Conservation (phyloP, 1,140 invertebrate species). For the Megathymus violae region DNA sequence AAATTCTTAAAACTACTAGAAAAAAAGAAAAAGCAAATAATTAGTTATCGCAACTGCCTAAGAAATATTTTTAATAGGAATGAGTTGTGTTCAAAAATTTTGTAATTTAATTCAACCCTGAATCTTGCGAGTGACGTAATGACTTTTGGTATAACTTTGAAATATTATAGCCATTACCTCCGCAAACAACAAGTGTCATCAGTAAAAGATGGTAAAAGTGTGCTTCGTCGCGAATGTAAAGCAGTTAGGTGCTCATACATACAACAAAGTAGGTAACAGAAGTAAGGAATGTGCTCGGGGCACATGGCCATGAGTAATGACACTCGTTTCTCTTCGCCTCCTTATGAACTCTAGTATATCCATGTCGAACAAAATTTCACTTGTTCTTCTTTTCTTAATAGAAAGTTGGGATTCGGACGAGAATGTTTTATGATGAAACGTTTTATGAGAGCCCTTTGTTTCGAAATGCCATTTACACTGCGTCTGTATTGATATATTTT, state of each 20-base stretch:
- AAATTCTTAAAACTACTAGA: neutral
- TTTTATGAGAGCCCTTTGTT: conserved; percentile 29
- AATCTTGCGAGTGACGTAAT: conserved; percentile 8
- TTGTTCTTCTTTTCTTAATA: conserved; percentile 47
- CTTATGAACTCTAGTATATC: conserved; percentile 72
- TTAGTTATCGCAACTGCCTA: neutral
- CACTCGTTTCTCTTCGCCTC: conserved; percentile 61
- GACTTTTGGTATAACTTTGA: conserved; percentile 11
- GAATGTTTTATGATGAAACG: conserved; percentile 33
- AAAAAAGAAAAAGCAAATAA: neutral
- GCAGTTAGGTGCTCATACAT: conserved; percentile 50
- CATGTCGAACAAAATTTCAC: conserved; percentile 69
- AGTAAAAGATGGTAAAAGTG: conserved; percentile 53
- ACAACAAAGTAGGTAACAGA: conserved; percentile 56
- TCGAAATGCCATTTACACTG: conserved; percentile 27
- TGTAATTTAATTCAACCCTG: conserved; percentile 3
- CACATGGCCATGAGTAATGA: conserved; percentile 67
- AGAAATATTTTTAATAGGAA: neutral
- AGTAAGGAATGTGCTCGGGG: conserved; percentile 62
- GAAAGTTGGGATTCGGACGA: conserved; percentile 40
- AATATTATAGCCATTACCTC: conserved; percentile 39
- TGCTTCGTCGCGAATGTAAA: conserved; percentile 61
- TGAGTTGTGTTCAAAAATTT: neutral
- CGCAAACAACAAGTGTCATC: conserved; percentile 62
- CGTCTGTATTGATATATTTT: conserved; percentile 22